Base-by-base conservation (phyloP, 2,888 invertebrate species). In the Brachylomia viminalis region DNA sequence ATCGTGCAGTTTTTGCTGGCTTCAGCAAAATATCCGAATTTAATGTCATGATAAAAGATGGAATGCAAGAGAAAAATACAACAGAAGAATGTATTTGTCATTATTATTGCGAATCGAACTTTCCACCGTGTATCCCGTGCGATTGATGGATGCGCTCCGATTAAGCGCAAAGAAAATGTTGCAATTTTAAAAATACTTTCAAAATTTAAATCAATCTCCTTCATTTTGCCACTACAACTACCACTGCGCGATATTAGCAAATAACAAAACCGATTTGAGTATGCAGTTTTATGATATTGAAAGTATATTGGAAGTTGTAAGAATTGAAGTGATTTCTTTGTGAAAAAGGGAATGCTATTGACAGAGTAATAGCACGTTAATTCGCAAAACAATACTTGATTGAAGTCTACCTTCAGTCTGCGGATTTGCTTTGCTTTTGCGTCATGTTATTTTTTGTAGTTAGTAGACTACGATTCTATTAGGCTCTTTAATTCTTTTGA, bases 1-100 rank as follows among this genome's bases (percentile, higher is more conserved):
- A 95, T 93, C 3, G 91, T 88, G 0, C 87, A 82, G 76, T 94
- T 93, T 80, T 93, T 94, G 73, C 92, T 91, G 1, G 92, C 92
- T 72, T 94, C 93, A 5, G 88, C 79, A 72, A 90, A 92, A 20
- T 88, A 88, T 33, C 89, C 87, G 4, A 71, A 27, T 68, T 82
- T 88, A 8, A 93, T 85, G 59, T 95, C 93, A 65, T 92, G 87
- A 5, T 79, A 80, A 20, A 92, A 75, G 13, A 92, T 83, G 0
- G 94, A 93, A 79, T 92, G 83, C 0, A 77, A 0, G 1, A 94
- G 86, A n/a, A 91, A 86, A 45, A 80, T 1, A 15, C 84, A 85
- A 71, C 82, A 79, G 5, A 6, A 20, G 0, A 67, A 45, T 8
- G 87, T 86, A 6, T 88, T 52, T 8, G 73, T 59, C 11, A 88